A percentile compares a stretch with the other conserved stretches of the same genome.
Evolutionary conservation across 2,797 vertebrate species (phyloP).

Genomic region (Lagocephalus sceleratus): DNA sequence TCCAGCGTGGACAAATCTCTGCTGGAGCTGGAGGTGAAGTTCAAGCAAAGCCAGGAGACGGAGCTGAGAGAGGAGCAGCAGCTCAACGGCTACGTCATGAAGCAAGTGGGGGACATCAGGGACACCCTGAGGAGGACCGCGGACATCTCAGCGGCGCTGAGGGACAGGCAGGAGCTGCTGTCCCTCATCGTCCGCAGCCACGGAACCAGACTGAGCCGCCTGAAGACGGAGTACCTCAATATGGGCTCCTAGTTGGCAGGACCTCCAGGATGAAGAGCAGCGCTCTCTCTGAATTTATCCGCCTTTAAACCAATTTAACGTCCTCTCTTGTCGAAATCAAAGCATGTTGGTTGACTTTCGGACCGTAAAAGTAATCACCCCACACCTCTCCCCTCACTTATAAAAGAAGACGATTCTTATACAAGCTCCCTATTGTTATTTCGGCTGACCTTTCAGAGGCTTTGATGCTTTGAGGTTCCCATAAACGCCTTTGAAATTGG

Average conservation of each 20-base stretch:
- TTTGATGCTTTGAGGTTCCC: constrained; percentile 25
- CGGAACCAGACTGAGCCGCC: constrained; percentile 88
- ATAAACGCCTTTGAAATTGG: constrained; percentile 34
- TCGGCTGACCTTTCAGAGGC: background rate
- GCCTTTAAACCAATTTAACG: constrained; percentile 12
- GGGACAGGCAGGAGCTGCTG: constrained; percentile 90
- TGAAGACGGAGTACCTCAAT: constrained; percentile 87
- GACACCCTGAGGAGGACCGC: constrained; percentile 81
- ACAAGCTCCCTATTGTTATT: too few species aligned
- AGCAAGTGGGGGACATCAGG: constrained; percentile 83
- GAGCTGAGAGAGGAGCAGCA: constrained; percentile 85
- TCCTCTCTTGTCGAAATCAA: too few species aligned
- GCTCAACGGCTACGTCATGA: constrained; percentile 83
- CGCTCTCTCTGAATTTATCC: constrained; percentile 4
- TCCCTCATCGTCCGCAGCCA: constrained; percentile 91
- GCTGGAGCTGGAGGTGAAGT: constrained; percentile 91
- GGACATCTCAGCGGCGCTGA: constrained; percentile 85
- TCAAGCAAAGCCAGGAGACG: constrained; percentile 89
- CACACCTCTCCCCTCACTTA: background rate
- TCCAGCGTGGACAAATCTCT: constrained; percentile 88
- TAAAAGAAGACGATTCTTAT: too few species aligned
- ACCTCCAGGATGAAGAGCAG: constrained; percentile 14
- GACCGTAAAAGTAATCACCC: too few species aligned
- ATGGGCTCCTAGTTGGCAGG: constrained; percentile 61
- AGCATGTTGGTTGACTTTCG: too few species aligned